These are phyloP conservation scores for Lophochroa leadbeateri DNA, from an alignment of 2,113 vertebrate genomes.

Conservation along the genomic window DNA sequence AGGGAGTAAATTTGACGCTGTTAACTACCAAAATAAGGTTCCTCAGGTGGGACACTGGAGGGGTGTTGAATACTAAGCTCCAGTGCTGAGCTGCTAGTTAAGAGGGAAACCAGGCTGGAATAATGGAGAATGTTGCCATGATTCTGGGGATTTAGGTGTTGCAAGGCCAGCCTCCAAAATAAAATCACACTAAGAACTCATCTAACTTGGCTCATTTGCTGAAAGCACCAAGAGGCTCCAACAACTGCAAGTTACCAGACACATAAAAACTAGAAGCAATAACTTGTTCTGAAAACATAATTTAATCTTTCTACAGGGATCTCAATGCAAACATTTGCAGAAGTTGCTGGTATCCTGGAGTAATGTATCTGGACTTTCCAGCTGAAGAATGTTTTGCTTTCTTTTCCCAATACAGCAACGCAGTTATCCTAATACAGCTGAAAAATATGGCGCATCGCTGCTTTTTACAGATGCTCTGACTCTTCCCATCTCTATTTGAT, in stretches of 20 bases:
- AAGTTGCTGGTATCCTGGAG: not conserved
- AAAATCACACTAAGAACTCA: not conserved
- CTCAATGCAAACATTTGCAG: not conserved
- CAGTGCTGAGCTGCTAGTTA: not conserved
- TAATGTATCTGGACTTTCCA: not conserved
- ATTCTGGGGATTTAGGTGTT: not conserved
- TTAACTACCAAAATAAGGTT: not conserved
- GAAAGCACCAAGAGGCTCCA: not conserved
- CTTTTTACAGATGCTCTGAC: not conserved
- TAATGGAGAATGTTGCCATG: not conserved
- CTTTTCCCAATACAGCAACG: not conserved
- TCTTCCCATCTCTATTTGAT: not conserved
- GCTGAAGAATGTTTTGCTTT: not conserved
- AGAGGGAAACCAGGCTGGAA: not conserved
- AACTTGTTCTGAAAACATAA: not conserved
- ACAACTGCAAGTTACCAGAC: not conserved
- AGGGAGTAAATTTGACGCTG: not conserved
- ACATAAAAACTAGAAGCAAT: not conserved
- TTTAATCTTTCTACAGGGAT: not conserved
- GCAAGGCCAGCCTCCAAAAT: not conserved
- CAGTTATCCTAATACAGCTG: not conserved
- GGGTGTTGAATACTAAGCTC: not conserved
- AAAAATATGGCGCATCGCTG: not conserved
- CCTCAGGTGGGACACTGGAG: not conserved
- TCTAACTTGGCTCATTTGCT: not conserved